phyloP scores from a whole-genome alignment of 1,140 invertebrate species.

The Pseudoatta argentina region DNA sequence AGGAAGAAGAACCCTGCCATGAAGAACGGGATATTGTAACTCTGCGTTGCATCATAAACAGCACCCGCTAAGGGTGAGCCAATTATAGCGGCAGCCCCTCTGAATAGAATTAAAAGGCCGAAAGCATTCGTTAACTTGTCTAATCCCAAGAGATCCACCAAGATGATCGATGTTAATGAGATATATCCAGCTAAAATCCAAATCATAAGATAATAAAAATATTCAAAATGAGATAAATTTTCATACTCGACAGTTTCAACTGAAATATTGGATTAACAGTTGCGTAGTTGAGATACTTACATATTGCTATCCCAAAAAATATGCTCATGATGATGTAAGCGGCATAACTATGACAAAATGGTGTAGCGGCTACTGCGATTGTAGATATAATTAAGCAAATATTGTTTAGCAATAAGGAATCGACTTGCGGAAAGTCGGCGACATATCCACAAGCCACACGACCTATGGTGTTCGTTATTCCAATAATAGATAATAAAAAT shows the following conservation, averaged over 20 bases:
- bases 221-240: conserved; percentile 1
- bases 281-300: conserved; percentile 89
- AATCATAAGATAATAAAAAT: conserved; percentile 63
- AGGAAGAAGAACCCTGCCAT: conserved; percentile 96
- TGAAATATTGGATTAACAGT: not conserved
- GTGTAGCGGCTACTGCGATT: conserved; percentile 93
- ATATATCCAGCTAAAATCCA: conserved; percentile 97
- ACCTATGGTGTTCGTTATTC: conserved; percentile 97
- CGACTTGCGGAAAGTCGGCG: conserved; percentile 94
- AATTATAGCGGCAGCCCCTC: conserved; percentile 96
- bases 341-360: conserved; percentile 93
- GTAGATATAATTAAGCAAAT: conserved; percentile 96
- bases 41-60: conserved; percentile 94
- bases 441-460: conserved; percentile 95
- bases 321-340: conserved; percentile 94
- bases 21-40: conserved; percentile 96
- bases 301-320: conserved; percentile 97
- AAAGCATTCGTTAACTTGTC: conserved; percentile 99
- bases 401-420: conserved; percentile 97
- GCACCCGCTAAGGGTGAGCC: conserved; percentile 94
- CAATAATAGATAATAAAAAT: conserved; percentile 97
- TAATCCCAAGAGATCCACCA: conserved; percentile 97
- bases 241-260: not conserved
- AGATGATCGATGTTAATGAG: conserved; percentile 98
- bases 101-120: conserved; percentile 97